A percentile compares a stretch with the other conserved stretches of the same genome.
phyloP scores from a whole-genome alignment of 2,797 vertebrate species.

The Enteromius thamalakanensis region DNA sequence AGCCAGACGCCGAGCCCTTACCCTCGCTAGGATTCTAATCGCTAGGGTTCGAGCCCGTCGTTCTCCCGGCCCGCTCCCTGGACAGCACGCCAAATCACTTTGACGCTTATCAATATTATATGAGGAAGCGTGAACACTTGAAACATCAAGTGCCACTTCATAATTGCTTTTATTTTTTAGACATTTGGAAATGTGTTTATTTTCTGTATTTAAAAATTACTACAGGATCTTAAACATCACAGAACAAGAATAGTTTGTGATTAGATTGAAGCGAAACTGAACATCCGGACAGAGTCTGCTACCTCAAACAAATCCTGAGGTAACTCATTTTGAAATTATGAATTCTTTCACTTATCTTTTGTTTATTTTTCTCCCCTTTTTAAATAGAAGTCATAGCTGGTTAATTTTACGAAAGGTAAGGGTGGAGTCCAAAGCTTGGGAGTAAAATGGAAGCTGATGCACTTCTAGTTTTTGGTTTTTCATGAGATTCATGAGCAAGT shows the following conservation, averaged over 20 bases:
- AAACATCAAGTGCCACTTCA: no score
- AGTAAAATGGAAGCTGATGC: not conserved
- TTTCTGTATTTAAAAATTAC: not conserved
- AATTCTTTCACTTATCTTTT: constrained; percentile 34
- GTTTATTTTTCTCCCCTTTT: constrained; percentile 2
- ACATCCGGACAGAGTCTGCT: not conserved
- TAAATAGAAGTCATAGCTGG: constrained; percentile 27
- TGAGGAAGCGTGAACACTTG: no score
- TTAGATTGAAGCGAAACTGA: not conserved
- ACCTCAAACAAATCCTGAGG: constrained; percentile 10
- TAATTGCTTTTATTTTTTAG: not conserved
- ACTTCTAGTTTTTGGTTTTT: constrained; percentile 4
- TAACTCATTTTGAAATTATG: constrained; percentile 37
- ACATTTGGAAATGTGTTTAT: not conserved
- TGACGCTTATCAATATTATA: no score
- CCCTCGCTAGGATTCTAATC: no score
- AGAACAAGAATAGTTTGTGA: not conserved
- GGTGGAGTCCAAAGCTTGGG: constrained; percentile 6
- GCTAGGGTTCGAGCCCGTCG: no score
- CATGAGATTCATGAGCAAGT: constrained; percentile 16
- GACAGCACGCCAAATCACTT: no score
- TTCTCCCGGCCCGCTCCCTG: no score
- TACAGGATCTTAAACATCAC: constrained; percentile 16
- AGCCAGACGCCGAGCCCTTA: no score
- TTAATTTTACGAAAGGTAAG: constrained; percentile 23